A percentile compares a stretch with the other conserved stretches of the same genome.
These are phyloP conservation scores for Glandiceps talaboti DNA, from an alignment of 53 echinoderm and acorn worm genomes.

Conservation along the genomic window DNA sequence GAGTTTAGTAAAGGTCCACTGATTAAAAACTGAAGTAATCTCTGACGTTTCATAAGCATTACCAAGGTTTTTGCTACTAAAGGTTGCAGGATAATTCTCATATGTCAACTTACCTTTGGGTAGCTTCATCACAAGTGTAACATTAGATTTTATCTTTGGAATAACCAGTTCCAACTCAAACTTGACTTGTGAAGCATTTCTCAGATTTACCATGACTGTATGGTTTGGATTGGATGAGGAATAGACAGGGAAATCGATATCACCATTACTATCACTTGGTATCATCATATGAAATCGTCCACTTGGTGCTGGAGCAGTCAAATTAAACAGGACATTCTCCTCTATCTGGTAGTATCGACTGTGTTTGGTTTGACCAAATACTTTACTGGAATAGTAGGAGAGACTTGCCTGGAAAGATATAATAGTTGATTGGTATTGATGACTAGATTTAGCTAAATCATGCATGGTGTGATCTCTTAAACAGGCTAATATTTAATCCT, in stretches of 20 bases:
- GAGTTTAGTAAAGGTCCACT: conserved; percentile 25
- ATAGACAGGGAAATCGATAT: conserved; percentile 44
- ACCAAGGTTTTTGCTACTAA: no score
- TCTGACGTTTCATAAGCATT: no score
- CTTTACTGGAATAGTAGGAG: conserved; percentile 53
- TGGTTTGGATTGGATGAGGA: conserved; percentile 33
- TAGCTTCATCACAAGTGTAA: conserved; percentile 35
- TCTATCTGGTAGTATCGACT: conserved; percentile 30
- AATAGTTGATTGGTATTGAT: no score
- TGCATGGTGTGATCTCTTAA: no score
- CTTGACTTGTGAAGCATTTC: conserved; percentile 20
- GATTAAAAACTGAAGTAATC: conserved; percentile 32
- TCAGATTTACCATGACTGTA: conserved; percentile 40
- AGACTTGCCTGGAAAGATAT: conserved; percentile 29
- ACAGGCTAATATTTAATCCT: no score
- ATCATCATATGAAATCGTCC: conserved; percentile 46
- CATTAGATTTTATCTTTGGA: conserved; percentile 40
- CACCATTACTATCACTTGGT: conserved; percentile 5
- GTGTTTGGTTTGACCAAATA: conserved; percentile 12
- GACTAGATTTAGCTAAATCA: no score
- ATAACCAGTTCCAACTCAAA: conserved; percentile 38
- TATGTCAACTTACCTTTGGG: conserved; percentile 59
- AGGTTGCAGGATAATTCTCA: no score
- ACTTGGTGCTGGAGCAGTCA: conserved; percentile 51
- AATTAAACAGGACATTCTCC: conserved; percentile 22